phyloP scores from a whole-genome alignment of 2,888 invertebrate genomes.

The Pegoplata infirma region DNA sequence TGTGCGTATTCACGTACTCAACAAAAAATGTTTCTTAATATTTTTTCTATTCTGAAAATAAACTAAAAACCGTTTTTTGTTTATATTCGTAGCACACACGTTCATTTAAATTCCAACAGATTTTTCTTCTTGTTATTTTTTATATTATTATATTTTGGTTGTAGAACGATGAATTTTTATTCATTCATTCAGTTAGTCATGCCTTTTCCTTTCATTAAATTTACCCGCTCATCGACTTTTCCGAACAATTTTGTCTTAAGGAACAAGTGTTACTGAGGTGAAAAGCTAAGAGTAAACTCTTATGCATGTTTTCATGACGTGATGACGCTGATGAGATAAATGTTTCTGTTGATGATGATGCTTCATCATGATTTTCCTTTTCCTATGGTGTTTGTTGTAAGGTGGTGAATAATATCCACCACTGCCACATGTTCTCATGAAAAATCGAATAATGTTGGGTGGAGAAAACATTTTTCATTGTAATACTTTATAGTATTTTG shows the following conservation, averaged over 20 bases:
- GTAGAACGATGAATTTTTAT: constrained; percentile 20
- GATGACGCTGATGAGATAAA: constrained; percentile 1
- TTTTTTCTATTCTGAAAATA: constrained; percentile 43
- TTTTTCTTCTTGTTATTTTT: too few relatives aligned
- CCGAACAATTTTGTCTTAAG: constrained; percentile 45
- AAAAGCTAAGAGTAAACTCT: constrained; percentile 48
- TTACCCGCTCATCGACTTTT: constrained; percentile 41
- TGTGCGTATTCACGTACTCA: constrained; percentile 51
- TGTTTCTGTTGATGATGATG: constrained; percentile 19
- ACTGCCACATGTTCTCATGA: constrained; percentile 47
- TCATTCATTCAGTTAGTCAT: constrained; percentile 51
- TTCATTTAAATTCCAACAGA: constrained; percentile 25
- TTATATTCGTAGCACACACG: constrained; percentile 32
- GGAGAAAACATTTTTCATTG: constrained; percentile 5
- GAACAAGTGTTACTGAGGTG: constrained; percentile 63
- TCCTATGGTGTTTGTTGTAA: background rate
- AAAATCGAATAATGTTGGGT: background rate
- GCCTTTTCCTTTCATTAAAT: constrained; percentile 6
- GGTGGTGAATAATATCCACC: constrained; percentile 37
- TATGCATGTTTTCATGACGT: constrained; percentile 42
- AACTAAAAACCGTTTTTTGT: constrained; percentile 29
- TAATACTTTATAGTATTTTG: background rate
- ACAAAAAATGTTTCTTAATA: constrained; percentile 3
- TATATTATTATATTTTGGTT: constrained; percentile 8
- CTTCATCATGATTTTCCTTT: constrained; percentile 35